Evolutionary conservation across 2,888 invertebrate genomes (phyloP), one percentile per base, ranked within the genome.

Genomic region (Cancer borealis): DNA sequence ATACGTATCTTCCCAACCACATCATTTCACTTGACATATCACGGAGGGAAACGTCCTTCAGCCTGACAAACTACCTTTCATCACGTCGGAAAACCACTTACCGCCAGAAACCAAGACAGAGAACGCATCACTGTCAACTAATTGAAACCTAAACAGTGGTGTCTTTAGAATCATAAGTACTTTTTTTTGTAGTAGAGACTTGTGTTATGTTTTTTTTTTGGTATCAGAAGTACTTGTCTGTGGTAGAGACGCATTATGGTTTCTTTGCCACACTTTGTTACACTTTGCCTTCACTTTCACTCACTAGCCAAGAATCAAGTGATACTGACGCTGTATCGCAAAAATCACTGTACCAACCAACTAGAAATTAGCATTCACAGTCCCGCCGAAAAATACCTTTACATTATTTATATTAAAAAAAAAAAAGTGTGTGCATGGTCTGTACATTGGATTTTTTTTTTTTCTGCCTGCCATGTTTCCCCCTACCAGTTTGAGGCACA

Each of bases 401-500:
- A n/a, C 5, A 26, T 26, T 84, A 84, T 84, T 39, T 30, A 84
- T 1, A 39, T 10, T 10, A 84, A 39, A 39, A 39, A 8, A 84
- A 39, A 39, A 39, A 8, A 12, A 12, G 10, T 14, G 84, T 84
- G 73, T 91, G 91, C 87, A 84, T 92, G 84, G 54, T 87, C 47
- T 92, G 17, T 49, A 84, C 84, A 8, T 30, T 17, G 92, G 47
- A 73, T 49, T 79, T 17, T 73, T 73, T 73, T 90, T n/a, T 47
- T 84, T 79, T 46, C 60, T 14, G 79, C 46, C 30, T 87, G 47
- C 87, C 54, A 84, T 30, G 49, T 46, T 47, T 89, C 46, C 92
- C 92, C 87, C 92, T 87, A 92, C 3, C 39, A 21, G 84, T 92
- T 91, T 91, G 73, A 45, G 49, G 47, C 46, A 45, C 46, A 26